A percentile compares a stretch with the other conserved stretches of the same genome.
phyloP scores from a whole-genome alignment of 2,113 vertebrate species.

The Lates calcarifer region DNA sequence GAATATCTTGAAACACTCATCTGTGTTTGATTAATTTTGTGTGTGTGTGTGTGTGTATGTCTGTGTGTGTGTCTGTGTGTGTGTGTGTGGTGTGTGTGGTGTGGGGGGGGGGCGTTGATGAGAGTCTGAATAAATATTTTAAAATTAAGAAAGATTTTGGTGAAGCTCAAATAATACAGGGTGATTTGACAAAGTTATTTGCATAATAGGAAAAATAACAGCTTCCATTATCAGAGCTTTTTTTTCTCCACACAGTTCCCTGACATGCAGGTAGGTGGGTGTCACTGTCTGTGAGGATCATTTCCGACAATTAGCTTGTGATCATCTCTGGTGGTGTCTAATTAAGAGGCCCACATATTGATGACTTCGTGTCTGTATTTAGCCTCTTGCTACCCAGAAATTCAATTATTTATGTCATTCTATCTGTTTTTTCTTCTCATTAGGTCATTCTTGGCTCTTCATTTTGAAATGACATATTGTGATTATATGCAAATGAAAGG shows the following conservation, averaged over 20 bases:
- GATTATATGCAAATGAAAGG: conserved; percentile 30
- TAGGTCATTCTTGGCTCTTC: conserved; percentile 31
- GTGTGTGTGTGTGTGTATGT: not conserved
- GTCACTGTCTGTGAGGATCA: conserved; percentile 36
- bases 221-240: not conserved
- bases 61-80: too few species aligned
- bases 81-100: too few species aligned
- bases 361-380: conserved; percentile 55
- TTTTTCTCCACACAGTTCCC: not conserved
- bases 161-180: not conserved
- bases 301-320: conserved; percentile 41
- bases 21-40: not conserved
- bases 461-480: conserved; percentile 35
- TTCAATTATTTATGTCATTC: conserved; percentile 57
- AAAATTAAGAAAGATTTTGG: not conserved
- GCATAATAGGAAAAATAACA: not conserved
- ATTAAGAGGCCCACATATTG: conserved; percentile 48
- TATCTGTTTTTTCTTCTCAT: conserved; percentile 44
- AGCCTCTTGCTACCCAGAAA: conserved; percentile 22
- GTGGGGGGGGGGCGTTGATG: too few species aligned
- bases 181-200: conserved; percentile 6
- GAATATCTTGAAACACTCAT: not conserved
- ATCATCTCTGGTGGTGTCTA: conserved; percentile 48
- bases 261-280: conserved; percentile 15
- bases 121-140: too few species aligned